phyloP scores from a whole-genome alignment of 1,140 invertebrate species.

The Calephelis virginiensis region DNA sequence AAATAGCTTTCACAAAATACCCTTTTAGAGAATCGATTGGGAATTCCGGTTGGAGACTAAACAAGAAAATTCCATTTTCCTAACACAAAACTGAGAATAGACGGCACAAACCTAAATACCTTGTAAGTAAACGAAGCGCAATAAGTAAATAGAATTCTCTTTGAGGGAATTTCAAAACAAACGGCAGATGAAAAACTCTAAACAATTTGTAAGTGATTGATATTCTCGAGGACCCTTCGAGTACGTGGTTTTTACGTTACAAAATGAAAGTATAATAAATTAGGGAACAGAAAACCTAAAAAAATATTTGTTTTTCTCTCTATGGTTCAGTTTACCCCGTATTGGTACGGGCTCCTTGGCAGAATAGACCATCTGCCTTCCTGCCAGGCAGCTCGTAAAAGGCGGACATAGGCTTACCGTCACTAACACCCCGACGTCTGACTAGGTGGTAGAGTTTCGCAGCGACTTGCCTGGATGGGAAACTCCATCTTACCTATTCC shows the following conservation, averaged over 20 bases:
- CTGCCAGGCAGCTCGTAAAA: too few relatives aligned
- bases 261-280: conserved; percentile 18
- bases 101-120: conserved; percentile 70
- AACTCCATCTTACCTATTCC: too few relatives aligned
- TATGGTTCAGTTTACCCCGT: too few relatives aligned
- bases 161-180: conserved; percentile 67
- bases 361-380: too few relatives aligned
- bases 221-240: conserved; percentile 26
- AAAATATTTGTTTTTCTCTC: not conserved
- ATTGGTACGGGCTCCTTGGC: too few relatives aligned
- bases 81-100: conserved; percentile 67
- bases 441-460: too few relatives aligned
- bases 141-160: conserved; percentile 72
- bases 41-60: conserved; percentile 55
- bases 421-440: too few relatives aligned
- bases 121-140: conserved; percentile 74
- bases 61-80: conserved; percentile 74
- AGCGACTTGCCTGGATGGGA: too few relatives aligned
- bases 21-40: conserved; percentile 60
- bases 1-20: conserved; percentile 55
- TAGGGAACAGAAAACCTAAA: not conserved
- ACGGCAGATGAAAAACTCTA: conserved; percentile 59
- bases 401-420: too few relatives aligned
- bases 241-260: conserved; percentile 16
- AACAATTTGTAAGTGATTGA: conserved; percentile 63